Evolutionary conservation across 2,888 invertebrate species (phyloP), one percentile per base, ranked within the genome.

Genomic region (Phasia obesa): DNA sequence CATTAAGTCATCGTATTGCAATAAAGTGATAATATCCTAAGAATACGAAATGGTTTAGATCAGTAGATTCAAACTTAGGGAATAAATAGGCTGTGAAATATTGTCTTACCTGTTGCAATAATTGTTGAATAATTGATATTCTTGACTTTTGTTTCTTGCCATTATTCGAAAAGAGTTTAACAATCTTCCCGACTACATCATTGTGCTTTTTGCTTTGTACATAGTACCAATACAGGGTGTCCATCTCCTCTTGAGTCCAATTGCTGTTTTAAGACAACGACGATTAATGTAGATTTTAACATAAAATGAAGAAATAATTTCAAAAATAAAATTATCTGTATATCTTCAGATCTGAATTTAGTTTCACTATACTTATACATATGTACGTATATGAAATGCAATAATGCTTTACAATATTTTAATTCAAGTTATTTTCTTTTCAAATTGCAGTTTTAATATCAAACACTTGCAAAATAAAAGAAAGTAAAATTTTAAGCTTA

Each of bases 221-320:
- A 89, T 94, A 95, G 88, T 93, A 94, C 94, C 94, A 94, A 87
- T 93, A 93, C 6, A 95, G 89, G 2, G 93, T 93, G 51, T 94
- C 93, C 85, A 93, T 91, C 86, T 95, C 95, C 84, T 94, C 94
- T 87, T 94, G 93, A 0, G 93, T 92, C 95, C 95, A 95, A 81
- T 85, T 93, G 88, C 93, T 91, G 59, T 47, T 71, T 76, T 17
- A 70, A 74, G 73, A 62, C 38, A 70, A 70, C 51, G 53, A 64
- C 25, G 64, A 76, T 70, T 70, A 64, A 79, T 73, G 57, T 65
- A 67, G 59, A 42, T 67, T 80, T 62, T 62, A 74, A 73, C 65
- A 79, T 73, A 73, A 79, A 67, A 59, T 73, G 21, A 79, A 73
- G 60, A 79, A 53, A 60, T 53, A 38, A 53, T 53, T 53, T 23